These are phyloP conservation scores for Aurelia coerulea DNA, from an alignment of 30 jellyfish, hydroid and myxozoan species.

Conservation along the genomic window DNA sequence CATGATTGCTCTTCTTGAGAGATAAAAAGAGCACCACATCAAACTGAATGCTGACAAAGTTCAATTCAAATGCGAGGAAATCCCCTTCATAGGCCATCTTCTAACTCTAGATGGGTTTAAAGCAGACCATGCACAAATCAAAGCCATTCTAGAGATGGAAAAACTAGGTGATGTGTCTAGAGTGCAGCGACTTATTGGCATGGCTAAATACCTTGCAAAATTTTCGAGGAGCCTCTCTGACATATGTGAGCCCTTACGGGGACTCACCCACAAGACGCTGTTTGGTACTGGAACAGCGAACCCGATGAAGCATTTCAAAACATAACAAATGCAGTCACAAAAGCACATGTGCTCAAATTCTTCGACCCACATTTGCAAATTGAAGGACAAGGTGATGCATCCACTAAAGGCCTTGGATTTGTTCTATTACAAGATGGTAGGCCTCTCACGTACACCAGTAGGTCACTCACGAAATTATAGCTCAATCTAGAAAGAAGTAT, in stretches of 20 bases:
- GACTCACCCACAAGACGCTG: constrained; percentile 19
- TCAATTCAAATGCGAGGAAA: constrained; percentile 1
- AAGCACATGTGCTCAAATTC: too few relatives aligned
- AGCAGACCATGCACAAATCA: constrained; percentile 10
- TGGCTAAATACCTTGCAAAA: too few relatives aligned
- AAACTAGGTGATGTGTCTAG: neutral
- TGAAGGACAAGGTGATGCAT: too few relatives aligned
- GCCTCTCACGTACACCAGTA: too few relatives aligned
- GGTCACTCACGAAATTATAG: too few relatives aligned
- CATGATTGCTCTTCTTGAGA: constrained; percentile 24
- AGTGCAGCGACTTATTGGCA: neutral
- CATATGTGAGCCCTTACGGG: neutral
- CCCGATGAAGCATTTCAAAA: too few relatives aligned
- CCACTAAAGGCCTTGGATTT: too few relatives aligned
- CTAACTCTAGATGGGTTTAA: constrained; percentile 25
- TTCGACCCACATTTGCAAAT: too few relatives aligned
- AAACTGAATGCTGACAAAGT: constrained; percentile 34
- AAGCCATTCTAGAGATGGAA: constrained; percentile 16
- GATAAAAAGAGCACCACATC: constrained; percentile 7
- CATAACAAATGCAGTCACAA: too few relatives aligned
- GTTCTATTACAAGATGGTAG: too few relatives aligned
- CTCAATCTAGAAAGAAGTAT: too few relatives aligned
- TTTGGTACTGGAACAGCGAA: neutral
- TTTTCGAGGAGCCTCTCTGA: too few relatives aligned
- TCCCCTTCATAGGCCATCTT: constrained; percentile 25